A percentile compares a stretch with the other conserved stretches of the same genome.
Evolutionary conservation across 1,140 invertebrate species (phyloP).

Genomic region (Musca domestica): DNA sequence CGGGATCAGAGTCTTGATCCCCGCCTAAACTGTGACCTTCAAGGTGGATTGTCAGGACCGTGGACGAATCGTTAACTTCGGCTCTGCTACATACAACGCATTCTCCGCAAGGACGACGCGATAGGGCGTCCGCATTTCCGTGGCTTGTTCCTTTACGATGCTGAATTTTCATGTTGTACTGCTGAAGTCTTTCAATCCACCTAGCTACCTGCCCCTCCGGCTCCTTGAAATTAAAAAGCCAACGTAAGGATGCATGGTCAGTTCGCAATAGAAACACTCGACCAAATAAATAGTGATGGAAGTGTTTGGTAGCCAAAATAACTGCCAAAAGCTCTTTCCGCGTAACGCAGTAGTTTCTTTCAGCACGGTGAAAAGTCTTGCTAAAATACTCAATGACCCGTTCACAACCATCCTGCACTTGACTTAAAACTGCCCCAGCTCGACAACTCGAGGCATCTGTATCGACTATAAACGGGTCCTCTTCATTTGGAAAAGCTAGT

Average conservation of each 20-base stretch:
- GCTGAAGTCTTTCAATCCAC: not conserved
- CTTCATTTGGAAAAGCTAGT: too few species aligned
- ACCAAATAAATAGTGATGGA: too few species aligned
- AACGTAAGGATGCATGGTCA: not conserved
- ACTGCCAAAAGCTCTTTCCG: not conserved
- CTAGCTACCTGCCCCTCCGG: not conserved
- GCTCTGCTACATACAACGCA: not conserved
- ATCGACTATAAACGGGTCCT: too few species aligned
- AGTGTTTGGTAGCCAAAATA: not conserved
- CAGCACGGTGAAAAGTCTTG: too few species aligned
- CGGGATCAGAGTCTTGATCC: not conserved
- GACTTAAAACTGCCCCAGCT: too few species aligned
- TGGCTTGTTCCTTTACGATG: not conserved
- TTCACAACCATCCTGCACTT: too few species aligned
- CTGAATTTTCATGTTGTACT: not conserved
- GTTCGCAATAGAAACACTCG: not conserved
- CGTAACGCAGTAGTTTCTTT: too few species aligned
- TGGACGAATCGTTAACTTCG: not conserved
- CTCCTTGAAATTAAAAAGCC: not conserved
- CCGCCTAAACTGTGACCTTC: not conserved
- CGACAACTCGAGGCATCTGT: too few species aligned
- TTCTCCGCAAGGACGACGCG: not conserved
- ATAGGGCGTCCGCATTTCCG: not conserved
- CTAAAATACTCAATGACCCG: too few species aligned
- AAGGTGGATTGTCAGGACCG: not conserved